Evolutionary conservation across 2,797 vertebrate species (phyloP).

Genomic region (Heteromormyrus szaboi): DNA sequence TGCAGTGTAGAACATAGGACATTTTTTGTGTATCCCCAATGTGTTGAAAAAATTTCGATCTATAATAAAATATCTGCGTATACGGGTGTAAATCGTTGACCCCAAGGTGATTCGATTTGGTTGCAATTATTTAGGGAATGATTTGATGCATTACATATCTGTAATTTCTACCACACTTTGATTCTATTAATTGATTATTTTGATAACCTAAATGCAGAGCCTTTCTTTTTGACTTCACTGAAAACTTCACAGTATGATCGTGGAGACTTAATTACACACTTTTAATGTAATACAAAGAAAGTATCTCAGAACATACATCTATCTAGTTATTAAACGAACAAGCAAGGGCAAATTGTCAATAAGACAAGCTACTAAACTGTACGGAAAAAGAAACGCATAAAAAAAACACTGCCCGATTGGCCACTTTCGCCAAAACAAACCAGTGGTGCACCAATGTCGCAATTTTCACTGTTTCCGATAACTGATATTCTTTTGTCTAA

Average conservation of each 20-base stretch:
- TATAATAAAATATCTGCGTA: neutral
- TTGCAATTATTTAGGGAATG: neutral
- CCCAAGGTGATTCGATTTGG: neutral
- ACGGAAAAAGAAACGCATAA: neutral
- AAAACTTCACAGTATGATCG: neutral
- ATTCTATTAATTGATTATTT: neutral
- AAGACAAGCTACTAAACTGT: neutral
- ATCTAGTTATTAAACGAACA: neutral
- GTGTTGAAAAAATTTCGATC: neutral
- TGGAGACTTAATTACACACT: neutral
- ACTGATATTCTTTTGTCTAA: neutral
- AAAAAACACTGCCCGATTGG: neutral
- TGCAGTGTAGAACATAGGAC: neutral
- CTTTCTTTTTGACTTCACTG: neutral
- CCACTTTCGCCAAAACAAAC: neutral
- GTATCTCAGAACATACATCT: neutral
- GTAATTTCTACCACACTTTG: neutral
- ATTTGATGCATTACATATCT: neutral
- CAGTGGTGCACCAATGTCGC: neutral
- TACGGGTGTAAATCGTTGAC: neutral
- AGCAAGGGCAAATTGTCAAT: neutral
- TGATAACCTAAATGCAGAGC: neutral
- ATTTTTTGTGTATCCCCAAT: neutral
- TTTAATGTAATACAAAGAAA: neutral
- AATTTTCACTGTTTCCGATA: neutral